Conservation (phyloP, 2,888 invertebrate genomes). For the Aleiodes testaceus region DNA sequence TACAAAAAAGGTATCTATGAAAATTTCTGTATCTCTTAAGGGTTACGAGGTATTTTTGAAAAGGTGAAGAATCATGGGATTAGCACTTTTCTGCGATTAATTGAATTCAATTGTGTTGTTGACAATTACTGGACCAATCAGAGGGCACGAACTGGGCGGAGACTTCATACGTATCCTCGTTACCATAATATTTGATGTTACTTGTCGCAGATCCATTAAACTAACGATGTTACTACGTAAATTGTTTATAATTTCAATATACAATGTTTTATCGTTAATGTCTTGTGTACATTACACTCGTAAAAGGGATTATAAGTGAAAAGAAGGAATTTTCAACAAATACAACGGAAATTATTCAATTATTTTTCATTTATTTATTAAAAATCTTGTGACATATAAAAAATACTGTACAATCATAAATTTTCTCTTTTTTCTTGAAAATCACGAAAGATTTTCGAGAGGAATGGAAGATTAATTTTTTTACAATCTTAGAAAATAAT, state of each 20-base stretch:
- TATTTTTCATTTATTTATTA: constrained; percentile 14
- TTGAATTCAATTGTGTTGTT: too few relatives aligned
- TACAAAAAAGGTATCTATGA: too few relatives aligned
- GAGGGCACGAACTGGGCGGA: constrained; percentile 48
- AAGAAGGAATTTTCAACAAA: not conserved
- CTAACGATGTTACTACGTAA: not conserved
- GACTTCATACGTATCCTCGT: constrained; percentile 28
- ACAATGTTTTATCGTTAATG: not conserved
- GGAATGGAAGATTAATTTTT: constrained; percentile 28
- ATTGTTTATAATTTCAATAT: constrained; percentile 3
- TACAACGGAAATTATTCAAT: not conserved
- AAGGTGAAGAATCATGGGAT: too few relatives aligned
- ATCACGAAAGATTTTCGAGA: not conserved
- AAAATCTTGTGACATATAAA: constrained; percentile 19
- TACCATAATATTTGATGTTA: constrained; percentile 37
- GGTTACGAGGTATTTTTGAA: too few relatives aligned
- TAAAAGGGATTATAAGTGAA: not conserved
- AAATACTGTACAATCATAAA: constrained; percentile 24
- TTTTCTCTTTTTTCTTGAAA: not conserved
- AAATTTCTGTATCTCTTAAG: too few relatives aligned
- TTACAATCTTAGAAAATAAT: constrained; percentile 2
- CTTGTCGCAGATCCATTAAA: constrained; percentile 5
- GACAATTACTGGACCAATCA: constrained; percentile 38
- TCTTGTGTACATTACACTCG: not conserved
- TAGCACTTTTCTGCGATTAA: too few relatives aligned